Evolutionary conservation across 2,888 invertebrate genomes (phyloP).

Genomic region (Linyphia triangularis): DNA sequence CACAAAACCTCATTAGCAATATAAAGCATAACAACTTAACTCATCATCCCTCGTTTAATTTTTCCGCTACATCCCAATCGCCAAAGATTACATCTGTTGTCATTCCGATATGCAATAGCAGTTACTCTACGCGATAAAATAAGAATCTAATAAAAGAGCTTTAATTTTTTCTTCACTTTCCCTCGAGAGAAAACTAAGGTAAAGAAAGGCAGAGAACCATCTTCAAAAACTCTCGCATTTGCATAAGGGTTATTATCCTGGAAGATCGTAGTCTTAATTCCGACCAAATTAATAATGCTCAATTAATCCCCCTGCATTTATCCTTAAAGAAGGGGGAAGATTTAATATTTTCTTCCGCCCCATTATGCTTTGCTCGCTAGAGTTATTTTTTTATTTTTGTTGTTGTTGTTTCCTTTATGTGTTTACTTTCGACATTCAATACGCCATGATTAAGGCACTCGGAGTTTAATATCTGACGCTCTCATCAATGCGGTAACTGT

Average conservation of each 20-base stretch:
- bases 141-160: slow-evolving; percentile 8
- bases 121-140: neutral
- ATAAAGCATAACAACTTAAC: neutral
- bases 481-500: neutral
- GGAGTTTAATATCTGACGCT: slow-evolving; percentile 23
- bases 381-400: neutral
- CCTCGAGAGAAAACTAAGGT: neutral
- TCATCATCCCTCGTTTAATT: neutral
- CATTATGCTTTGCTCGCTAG: slow-evolving; percentile 31
- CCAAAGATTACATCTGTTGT: slow-evolving; percentile 6
- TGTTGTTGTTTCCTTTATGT: neutral
- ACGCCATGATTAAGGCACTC: slow-evolving; percentile 23
- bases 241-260: slow-evolving; percentile 46
- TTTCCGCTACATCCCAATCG: neutral
- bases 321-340: slow-evolving; percentile 16
- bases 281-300: slow-evolving; percentile 59
- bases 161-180: neutral
- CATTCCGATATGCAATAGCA: neutral
- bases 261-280: slow-evolving; percentile 44
- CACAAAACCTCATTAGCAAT: neutral
- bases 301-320: slow-evolving; percentile 59
- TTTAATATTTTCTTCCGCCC: slow-evolving; percentile 51
- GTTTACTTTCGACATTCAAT: slow-evolving; percentile 35
- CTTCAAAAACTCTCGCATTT: slow-evolving; percentile 5
- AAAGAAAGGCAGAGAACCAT: neutral